Evolutionary conservation across 2,797 vertebrate genomes (phyloP).

Genomic region (Aeoliscus strigatus): DNA sequence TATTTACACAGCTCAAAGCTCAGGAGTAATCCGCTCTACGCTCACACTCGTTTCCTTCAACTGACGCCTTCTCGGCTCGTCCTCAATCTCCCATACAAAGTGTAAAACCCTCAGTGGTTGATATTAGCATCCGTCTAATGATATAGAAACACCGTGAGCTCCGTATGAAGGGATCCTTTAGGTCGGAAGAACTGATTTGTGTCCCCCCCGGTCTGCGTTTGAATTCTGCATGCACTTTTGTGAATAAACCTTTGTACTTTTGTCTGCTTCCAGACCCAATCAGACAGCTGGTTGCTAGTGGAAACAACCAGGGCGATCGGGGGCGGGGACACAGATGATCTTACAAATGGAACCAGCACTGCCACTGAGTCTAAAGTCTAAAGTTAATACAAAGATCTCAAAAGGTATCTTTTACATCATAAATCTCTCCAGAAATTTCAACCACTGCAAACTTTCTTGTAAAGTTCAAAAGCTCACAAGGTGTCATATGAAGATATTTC

Average conservation of each 20-base stretch:
- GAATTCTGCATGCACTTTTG: constrained; percentile 81
- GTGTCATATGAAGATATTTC: constrained; percentile 99
- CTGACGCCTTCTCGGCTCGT: constrained; percentile 71
- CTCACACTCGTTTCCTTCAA: constrained; percentile 69
- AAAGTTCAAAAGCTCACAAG: constrained; percentile 99
- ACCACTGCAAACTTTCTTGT: constrained; percentile 91
- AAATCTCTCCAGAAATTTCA: constrained; percentile 90
- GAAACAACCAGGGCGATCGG: constrained; percentile 78
- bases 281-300: constrained; percentile 80
- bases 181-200: constrained; percentile 96
- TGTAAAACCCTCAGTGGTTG: constrained; percentile 76
- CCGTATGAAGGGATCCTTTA: constrained; percentile 89
- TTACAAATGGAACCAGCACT: constrained; percentile 91
- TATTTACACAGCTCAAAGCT: constrained; percentile 93
- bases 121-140: constrained; percentile 85
- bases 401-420: constrained; percentile 89
- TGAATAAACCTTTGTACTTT: constrained; percentile 76
- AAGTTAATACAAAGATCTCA: constrained; percentile 89
- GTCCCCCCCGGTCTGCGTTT: constrained; percentile 74
- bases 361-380: constrained; percentile 82
- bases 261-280: constrained; percentile 82
- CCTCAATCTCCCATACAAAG: constrained; percentile 67
- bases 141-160: constrained; percentile 92
- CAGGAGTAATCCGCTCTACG: constrained; percentile 83
- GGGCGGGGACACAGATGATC: constrained; percentile 80